Base-by-base conservation (phyloP, 2,797 vertebrate genomes). In the Muraenolepis orangiensis region DNA sequence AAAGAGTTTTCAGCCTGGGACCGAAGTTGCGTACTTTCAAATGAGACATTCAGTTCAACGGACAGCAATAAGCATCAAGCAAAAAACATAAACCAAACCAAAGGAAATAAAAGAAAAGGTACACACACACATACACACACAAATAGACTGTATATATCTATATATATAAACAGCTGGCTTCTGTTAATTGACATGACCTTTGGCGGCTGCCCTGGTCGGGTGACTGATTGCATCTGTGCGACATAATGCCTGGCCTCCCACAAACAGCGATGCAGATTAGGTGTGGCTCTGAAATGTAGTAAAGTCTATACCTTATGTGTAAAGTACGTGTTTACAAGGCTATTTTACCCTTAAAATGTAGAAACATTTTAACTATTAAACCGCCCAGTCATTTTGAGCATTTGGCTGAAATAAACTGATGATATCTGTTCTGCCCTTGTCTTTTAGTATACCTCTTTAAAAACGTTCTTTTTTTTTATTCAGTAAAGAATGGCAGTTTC, bases 401-500 rank as follows among this genome's bases (percentile, higher is more conserved):
- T 86, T n/a, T 87, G 76, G 84, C 82, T 89, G 87, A 91, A 92
- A 88, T 88, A 84, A 92, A 92, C 90, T 76, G 78, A 90, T 71
- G 61, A 74, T 87, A 89, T 91, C 90, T 90, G 81, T 81, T 91
- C 91, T 91, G 91, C 91, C 91, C 86, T 90, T 88, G 76, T 86
- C 84, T 76, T n/a, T 87, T 76, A 76, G 87, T 90, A 83, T 83
- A 88, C 86, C 76, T 85, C 91, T 93, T 92, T 92, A 94, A 94
- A 93, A 38, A 40, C 34, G 4, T 38, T 26, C 28, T n/a, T 16
- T 70, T 86, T 78, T 88, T 83, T 87, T 85, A 89, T 81, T 91
- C 84, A 80, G 84, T 92, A 93, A 94, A 94, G 89, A 93, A 94
- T 94, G 94, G 94, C 94, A 95, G 94, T 95, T 94, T 94, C 87